phyloP scores from a whole-genome alignment of 2,888 invertebrate genomes.

The Drosophila anomalata region DNA sequence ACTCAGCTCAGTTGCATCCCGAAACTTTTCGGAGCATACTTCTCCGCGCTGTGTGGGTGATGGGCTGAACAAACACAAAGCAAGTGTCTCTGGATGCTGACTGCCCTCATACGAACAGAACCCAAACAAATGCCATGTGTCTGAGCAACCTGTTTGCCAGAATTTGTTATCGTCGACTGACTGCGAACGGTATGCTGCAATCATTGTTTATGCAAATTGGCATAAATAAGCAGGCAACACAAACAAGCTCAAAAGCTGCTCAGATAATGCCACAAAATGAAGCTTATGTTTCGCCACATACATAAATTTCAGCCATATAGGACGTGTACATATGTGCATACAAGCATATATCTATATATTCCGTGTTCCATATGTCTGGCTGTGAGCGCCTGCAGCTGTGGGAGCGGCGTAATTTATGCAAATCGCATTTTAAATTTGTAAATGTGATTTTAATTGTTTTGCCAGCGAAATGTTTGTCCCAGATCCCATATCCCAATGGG shows the following conservation, averaged over 20 bases:
- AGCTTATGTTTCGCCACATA: slow-evolving; percentile 36
- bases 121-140: slow-evolving; percentile 24
- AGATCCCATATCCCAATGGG: slow-evolving; percentile 8
- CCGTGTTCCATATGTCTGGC: slow-evolving; percentile 4
- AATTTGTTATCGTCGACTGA: slow-evolving; percentile 28
- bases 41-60: slow-evolving; percentile 23
- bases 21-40: slow-evolving; percentile 56
- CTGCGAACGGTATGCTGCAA: slow-evolving; percentile 34
- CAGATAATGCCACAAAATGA: slow-evolving; percentile 50
- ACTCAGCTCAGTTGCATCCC: slow-evolving; percentile 25
- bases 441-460: slow-evolving; percentile 67
- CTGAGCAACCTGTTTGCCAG: slow-evolving; percentile 42
- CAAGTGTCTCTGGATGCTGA: neutral
- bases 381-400: slow-evolving; percentile 42
- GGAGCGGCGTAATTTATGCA: slow-evolving; percentile 50
- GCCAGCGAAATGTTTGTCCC: slow-evolving; percentile 26
- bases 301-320: neutral
- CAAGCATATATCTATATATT: slow-evolving; percentile 1
- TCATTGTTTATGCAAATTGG: slow-evolving; percentile 63
- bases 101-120: slow-evolving; percentile 5
- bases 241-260: slow-evolving; percentile 52
- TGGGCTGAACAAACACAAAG: neutral
- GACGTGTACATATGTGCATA: neutral
- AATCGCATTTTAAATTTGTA: slow-evolving; percentile 51
- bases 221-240: slow-evolving; percentile 52